A percentile compares a stretch with the other conserved stretches of the same genome.
phyloP scores from a whole-genome alignment of 2,797 vertebrate genomes.

The Enteromius radiatus region DNA sequence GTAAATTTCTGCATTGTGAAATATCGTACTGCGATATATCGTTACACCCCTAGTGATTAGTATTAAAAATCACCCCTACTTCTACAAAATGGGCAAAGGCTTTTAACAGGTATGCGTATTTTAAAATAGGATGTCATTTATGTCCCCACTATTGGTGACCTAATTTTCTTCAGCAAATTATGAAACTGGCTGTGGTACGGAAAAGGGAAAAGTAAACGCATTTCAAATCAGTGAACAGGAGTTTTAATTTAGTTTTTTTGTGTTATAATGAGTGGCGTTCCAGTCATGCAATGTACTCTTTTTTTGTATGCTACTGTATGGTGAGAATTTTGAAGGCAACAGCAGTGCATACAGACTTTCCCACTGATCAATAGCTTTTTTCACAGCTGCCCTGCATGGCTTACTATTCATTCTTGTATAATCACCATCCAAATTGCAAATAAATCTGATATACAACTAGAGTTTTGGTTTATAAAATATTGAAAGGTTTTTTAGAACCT shows the following conservation, averaged over 20 bases:
- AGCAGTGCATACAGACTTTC: not conserved
- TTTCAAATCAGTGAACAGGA: too few relatives aligned
- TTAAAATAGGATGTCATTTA: not conserved
- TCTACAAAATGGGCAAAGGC: not conserved
- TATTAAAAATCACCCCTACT: not conserved
- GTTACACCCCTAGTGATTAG: too few relatives aligned
- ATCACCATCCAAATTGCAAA: not conserved
- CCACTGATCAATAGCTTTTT: not conserved
- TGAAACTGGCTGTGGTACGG: not conserved
- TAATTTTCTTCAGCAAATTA: not conserved
- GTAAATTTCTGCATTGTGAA: not conserved
- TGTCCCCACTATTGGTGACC: not conserved
- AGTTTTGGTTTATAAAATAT: not conserved
- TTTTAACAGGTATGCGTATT: not conserved
- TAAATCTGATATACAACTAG: not conserved
- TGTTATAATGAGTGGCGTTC: not conserved
- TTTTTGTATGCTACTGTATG: not conserved
- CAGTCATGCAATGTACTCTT: not conserved
- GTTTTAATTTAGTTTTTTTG: not conserved
- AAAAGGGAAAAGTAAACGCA: not conserved
- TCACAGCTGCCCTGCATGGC: not conserved
- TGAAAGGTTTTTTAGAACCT: not conserved
- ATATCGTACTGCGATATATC: too few relatives aligned
- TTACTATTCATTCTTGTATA: not conserved
- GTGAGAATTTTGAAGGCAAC: not conserved